Base-by-base conservation (phyloP, 2,113 vertebrate species). In the Syrrhaptes paradoxus region DNA sequence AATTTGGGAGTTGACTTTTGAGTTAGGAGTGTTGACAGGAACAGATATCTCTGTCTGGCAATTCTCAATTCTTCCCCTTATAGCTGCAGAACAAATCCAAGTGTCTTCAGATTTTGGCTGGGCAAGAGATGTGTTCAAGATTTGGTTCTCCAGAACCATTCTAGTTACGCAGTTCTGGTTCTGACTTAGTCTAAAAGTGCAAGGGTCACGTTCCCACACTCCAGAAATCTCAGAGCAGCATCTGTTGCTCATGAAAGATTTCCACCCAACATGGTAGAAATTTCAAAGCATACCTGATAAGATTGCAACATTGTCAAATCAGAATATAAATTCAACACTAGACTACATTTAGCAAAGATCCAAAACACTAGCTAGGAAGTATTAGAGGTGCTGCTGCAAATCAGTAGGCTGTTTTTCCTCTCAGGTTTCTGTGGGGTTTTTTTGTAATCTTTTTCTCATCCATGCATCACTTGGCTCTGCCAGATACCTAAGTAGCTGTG, bases 21-120 rank as follows among this genome's bases (percentile, higher is more conserved):
- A 93, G 54, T 70, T 87, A 38, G 41, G 80, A 94, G 91, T 89
- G 96, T 90, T 97, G 94, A 96, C 95, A 97, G 80, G 58, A 70
- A 3, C 84, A 94, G 87, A 94, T 91, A 68, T 43, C 66, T 91
- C 92, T 96, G 91, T 95, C 90, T 93, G 89, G 86, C 59, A 89
- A 85, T 75, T 94, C 83, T 84, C 55, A 76, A 29, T 86, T 92
- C n/a, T 77, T 48, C n/a, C 34, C 11, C 32, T 82, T 79, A 49
- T n/a, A 76, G 74, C 26, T 68, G 45, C 41, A 78, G n/a, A 82
- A 29, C n/a, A 72, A 71, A 85, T 59, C 67, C 62, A 72, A 92
- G n/a, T 8, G 8, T 32, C 43, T 81, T 91, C 9, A 7, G 34
- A 55, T 82, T 96, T 81, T 67, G 48, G 8, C 38, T 89, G 57